phyloP scores from a whole-genome alignment of 1,140 invertebrate species.

The Dinoponera quadriceps region DNA sequence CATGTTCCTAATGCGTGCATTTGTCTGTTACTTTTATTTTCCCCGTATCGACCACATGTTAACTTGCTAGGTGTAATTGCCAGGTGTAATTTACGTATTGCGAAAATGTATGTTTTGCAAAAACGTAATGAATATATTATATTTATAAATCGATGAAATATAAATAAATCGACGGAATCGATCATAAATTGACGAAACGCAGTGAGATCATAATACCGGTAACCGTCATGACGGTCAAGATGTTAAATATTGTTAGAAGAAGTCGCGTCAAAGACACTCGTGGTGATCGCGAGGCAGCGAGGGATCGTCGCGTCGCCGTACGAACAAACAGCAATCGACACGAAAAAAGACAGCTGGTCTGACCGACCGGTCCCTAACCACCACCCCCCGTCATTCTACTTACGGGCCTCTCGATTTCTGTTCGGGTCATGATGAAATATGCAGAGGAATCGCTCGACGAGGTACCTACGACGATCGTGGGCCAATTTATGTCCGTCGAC shows the following conservation, averaged over 20 bases:
- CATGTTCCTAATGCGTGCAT: no score
- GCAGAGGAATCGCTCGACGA: constrained; percentile 64
- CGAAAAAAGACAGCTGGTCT: constrained; percentile 40
- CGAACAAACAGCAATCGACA: constrained; percentile 1
- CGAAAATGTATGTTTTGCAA: no score
- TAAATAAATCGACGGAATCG: no score
- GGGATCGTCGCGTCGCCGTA: constrained; percentile 2
- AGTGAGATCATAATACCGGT: no score
- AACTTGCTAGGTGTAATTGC: no score
- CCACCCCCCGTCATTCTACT: constrained; percentile 39
- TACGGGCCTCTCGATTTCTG: constrained; percentile 71
- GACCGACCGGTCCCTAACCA: constrained; percentile 41
- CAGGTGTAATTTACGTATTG: no score
- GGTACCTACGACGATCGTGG: constrained; percentile 68
- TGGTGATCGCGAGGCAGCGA: neutral
- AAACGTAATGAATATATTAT: no score
- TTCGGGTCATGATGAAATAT: constrained; percentile 71
- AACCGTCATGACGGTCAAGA: no score
- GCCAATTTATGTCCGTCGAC: constrained; percentile 78
- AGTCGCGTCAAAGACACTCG: neutral
- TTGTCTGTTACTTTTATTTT: no score
- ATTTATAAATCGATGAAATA: no score
- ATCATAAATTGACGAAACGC: no score
- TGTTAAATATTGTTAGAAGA: neutral
- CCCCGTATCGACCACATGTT: no score